Base-by-base conservation (phyloP, 2,888 invertebrate species). In the Melieria picta region DNA sequence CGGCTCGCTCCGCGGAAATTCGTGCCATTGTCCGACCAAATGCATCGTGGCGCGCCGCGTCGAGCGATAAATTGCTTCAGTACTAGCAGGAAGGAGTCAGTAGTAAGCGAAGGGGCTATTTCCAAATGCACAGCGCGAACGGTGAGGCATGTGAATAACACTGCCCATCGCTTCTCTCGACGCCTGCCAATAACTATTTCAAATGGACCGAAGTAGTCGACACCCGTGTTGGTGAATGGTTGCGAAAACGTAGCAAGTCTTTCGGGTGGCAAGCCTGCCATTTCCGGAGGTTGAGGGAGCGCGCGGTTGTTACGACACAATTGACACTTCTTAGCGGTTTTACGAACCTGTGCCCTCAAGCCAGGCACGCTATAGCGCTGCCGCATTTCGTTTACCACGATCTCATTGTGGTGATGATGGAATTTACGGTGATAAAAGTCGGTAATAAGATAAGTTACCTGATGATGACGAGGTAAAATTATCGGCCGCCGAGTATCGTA, bases 161-260 rank as follows among this genome's bases (percentile, higher is more conserved):
- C 77, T 3, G 76, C 75, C 75, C 75, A 78, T 13, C 72, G 60
- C n/a, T 78, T 79, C 50, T 77, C 75, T 5, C 58, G 64, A 4
- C 74, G 65, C 57, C 74, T 65, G 6, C 76, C 74, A 57, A 77
- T 56, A 2, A 65, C 73, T 3, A 75, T 72, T 7, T 64, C 16
- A 3, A 78, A 43, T 10, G 77, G 76, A 1, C 77, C 76, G 56
- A 78, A 79, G 42, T 71, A 77, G 13, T 78, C 74, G 4, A 77
- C 50, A n/a, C 72, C 75, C 13, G 69, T 63, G n/a, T 72, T 71
- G 0, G 68, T 66, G 45, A 74, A 75, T 43, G 72, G 72, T 45
- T 62, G 50, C 0, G 65, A 65, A 10, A 65, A 71, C 0, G 69
- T 13, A 9, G 46, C 47, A 6, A 75, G 42, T 7, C 74, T 66